Conservation (phyloP, 1,140 invertebrate species). For the Micrasema minimum region DNA sequence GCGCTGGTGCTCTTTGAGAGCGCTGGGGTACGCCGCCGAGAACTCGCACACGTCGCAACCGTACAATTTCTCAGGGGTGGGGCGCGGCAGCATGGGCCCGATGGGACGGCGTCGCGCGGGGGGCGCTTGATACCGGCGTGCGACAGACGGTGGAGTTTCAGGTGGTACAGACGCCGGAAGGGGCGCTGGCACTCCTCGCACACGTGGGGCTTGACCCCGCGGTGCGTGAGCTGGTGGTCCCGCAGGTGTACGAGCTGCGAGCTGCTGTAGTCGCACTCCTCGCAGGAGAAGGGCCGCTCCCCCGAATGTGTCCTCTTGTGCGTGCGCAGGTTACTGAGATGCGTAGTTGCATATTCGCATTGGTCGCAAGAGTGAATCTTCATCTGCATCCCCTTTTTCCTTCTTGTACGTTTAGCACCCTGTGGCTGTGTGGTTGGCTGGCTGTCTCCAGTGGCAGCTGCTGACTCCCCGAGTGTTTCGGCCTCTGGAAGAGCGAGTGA, state of each 20-base stretch:
- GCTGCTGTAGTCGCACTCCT: conserved; percentile 26
- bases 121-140: conserved; percentile 74
- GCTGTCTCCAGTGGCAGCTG: too few relatives aligned
- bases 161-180: conserved; percentile 11
- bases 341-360: conserved; percentile 25
- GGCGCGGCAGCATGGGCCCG: conserved; percentile 84
- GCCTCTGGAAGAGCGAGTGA: too few relatives aligned
- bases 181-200: conserved; percentile 26
- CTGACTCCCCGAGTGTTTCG: too few relatives aligned
- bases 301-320: conserved; percentile 29
- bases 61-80: conserved; percentile 84
- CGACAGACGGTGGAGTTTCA: conserved; percentile 87
- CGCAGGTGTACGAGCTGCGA: conserved; percentile 24
- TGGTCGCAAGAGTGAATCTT: conserved; percentile 32
- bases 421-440: too few relatives aligned
- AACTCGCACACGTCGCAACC: conserved; percentile 88
- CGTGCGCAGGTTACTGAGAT: conserved; percentile 29
- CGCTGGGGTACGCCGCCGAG: conserved; percentile 91
- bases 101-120: not conserved
- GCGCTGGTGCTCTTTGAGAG: conserved; percentile 86
- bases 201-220: conserved; percentile 13
- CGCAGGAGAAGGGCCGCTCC: conserved; percentile 29
- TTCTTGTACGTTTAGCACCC: not conserved
- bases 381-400: not conserved
- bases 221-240: conserved; percentile 22